These are phyloP conservation scores for Acanthoscelides obtectus DNA, from an alignment of 2,888 invertebrate genomes.

Conservation along the genomic window DNA sequence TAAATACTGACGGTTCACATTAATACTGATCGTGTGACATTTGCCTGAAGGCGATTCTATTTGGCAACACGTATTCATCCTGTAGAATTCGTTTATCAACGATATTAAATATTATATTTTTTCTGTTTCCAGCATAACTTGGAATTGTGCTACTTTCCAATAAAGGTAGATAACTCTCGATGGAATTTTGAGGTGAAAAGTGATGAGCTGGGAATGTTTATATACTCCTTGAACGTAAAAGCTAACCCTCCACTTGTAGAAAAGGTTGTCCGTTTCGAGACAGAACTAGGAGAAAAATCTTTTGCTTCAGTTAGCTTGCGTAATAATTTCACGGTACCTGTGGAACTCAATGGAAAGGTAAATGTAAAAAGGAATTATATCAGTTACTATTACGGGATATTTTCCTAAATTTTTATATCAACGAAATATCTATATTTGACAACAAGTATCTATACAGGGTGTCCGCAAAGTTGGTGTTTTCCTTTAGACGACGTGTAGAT, in stretches of 20 bases:
- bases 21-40: no score
- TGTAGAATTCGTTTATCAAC: no score
- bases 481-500: no score
- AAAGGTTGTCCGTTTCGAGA: constrained; percentile 27
- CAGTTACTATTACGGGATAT: no score
- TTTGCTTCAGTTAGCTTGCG: constrained; percentile 24
- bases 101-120: not conserved
- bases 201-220: constrained; percentile 52
- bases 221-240: constrained; percentile 46
- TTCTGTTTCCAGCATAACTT: constrained; percentile 23
- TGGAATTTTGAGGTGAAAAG: constrained; percentile 41
- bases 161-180: constrained; percentile 19
- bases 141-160: constrained; percentile 32
- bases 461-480: no score
- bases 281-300: constrained; percentile 32
- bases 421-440: no score
- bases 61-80: no score
- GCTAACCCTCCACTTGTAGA: constrained; percentile 33
- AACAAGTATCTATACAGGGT: no score
- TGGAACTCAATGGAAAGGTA: constrained; percentile 33
- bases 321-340: constrained; percentile 27
- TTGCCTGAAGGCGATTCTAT: no score
- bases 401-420: no score
- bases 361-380: no score
- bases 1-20: no score